Evolutionary conservation across 2,797 vertebrate species (phyloP).

Genomic region (Lepilemur septentrionalis): DNA sequence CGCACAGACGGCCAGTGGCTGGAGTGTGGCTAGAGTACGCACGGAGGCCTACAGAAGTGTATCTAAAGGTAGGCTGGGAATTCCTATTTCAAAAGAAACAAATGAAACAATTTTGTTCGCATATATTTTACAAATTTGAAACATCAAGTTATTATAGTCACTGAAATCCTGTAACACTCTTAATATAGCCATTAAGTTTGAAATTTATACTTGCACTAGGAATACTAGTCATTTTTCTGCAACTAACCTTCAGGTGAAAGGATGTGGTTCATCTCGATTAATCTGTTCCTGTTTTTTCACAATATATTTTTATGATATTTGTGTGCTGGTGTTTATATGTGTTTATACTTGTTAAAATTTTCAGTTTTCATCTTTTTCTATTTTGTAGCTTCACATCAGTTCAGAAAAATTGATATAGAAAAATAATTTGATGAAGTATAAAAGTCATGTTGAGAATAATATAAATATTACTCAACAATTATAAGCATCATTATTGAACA

Average conservation of each 20-base stretch:
- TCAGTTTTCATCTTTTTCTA: not conserved
- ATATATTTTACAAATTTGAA: not conserved
- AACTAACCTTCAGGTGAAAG: not conserved
- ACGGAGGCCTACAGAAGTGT: not conserved
- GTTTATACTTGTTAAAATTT: constrained; percentile 35
- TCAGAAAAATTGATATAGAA: not conserved
- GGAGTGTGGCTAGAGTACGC: not conserved
- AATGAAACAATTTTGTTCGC: not conserved
- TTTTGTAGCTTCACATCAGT: not conserved
- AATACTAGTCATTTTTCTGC: not conserved
- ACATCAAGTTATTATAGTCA: not conserved
- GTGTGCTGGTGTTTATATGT: not conserved
- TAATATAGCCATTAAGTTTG: not conserved
- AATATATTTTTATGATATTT: not conserved
- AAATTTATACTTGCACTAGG: not conserved
- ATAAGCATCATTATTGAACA: not conserved
- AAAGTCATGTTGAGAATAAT: not conserved
- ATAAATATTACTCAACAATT: not conserved
- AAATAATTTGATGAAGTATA: not conserved
- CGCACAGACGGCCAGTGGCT: not conserved
- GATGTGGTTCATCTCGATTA: not conserved
- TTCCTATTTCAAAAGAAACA: constrained; percentile 8
- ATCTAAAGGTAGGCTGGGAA: not conserved
- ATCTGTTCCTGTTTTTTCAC: not conserved
- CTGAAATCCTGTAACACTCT: not conserved